Evolutionary conservation across 2,797 vertebrate genomes (phyloP).

Genomic region (Sebastes variabilis): DNA sequence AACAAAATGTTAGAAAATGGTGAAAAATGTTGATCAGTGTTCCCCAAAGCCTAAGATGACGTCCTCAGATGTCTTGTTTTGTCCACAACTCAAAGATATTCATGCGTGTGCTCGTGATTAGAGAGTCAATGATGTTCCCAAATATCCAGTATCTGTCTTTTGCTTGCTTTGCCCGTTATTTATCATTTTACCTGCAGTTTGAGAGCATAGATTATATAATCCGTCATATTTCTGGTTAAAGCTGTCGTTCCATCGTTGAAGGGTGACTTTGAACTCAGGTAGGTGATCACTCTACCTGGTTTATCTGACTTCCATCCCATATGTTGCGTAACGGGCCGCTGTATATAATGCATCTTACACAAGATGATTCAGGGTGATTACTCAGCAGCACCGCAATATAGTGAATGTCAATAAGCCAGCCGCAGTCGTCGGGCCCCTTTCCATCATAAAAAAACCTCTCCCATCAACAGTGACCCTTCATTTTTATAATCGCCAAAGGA

Average conservation of each 20-base stretch:
- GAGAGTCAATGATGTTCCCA: neutral
- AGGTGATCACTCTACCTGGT: constrained; percentile 49
- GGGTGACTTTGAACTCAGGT: constrained; percentile 39
- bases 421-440: neutral
- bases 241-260: neutral
- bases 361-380: constrained; percentile 70
- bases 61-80: too few species aligned
- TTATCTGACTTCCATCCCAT: constrained; percentile 56
- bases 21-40: too few species aligned
- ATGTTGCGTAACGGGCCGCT: constrained; percentile 65
- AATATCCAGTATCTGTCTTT: neutral
- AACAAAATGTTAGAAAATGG: too few species aligned
- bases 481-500: constrained; percentile 16
- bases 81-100: too few species aligned
- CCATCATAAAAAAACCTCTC: neutral
- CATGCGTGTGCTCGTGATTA: neutral
- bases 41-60: too few species aligned
- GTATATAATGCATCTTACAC: constrained; percentile 70
- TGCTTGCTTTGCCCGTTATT: neutral
- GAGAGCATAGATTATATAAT: neutral
- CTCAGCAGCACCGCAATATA: constrained; percentile 46
- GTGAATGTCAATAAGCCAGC: constrained; percentile 33
- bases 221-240: neutral
- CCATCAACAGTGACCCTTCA: neutral
- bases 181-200: neutral